Conservation (phyloP, 2,797 vertebrate genomes). For the Micropoecilia bifurca region DNA sequence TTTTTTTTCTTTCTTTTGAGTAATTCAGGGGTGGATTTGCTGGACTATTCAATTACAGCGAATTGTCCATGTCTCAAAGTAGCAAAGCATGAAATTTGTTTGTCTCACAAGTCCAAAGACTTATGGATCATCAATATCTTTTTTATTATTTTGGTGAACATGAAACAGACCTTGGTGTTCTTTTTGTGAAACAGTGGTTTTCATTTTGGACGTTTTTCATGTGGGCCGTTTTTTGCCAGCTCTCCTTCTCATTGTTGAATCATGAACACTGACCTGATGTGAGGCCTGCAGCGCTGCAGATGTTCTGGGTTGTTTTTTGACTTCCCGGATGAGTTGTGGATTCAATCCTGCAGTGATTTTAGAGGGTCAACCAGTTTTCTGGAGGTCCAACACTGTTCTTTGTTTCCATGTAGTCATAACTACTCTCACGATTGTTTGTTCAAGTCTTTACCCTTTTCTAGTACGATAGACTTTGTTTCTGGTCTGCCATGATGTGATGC, state of each 20-base stretch:
- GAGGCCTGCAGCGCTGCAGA: background rate
- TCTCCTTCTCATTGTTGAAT: background rate
- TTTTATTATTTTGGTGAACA: background rate
- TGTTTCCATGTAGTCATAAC: background rate
- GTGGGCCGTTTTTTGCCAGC: background rate
- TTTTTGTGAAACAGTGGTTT: background rate
- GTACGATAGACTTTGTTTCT: too few species aligned
- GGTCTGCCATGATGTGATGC: too few species aligned
- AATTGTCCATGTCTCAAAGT: background rate
- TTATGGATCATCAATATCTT: too few species aligned
- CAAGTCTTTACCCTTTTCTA: background rate
- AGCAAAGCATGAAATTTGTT: background rate
- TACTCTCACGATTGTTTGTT: background rate
- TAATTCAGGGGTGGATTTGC: background rate
- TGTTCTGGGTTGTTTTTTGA: background rate
- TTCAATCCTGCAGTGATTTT: background rate
- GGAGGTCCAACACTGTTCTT: background rate
- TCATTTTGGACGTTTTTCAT: background rate
- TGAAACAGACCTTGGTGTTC: background rate
- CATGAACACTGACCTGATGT: background rate
- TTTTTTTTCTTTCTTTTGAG: background rate
- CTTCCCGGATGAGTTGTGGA: background rate
- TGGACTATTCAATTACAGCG: background rate
- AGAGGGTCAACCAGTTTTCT: background rate
- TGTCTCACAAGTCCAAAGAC: background rate